Percentiles rank a stretch among this genome's conserved stretches.
These are phyloP conservation scores for Saxidomus purpurata DNA, from an alignment of 1,140 invertebrate species.

Conservation along the genomic window DNA sequence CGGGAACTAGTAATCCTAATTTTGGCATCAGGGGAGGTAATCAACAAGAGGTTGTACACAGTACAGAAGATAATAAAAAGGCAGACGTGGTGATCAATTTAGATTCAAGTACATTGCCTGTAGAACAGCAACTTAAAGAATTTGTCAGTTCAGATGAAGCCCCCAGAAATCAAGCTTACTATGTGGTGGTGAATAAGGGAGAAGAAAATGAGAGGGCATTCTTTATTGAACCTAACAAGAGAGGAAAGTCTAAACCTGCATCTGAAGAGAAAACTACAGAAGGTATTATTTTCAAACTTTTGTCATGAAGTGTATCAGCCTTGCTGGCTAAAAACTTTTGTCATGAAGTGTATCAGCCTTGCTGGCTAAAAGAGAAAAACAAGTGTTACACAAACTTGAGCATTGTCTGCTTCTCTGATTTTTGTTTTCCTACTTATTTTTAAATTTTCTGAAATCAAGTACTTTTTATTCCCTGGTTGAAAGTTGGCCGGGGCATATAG, in stretches of 20 bases:
- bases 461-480: too few relatives aligned
- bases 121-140: conserved; percentile 40
- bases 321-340: too few relatives aligned
- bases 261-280: background rate
- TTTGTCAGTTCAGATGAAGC: conserved; percentile 31
- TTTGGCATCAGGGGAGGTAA: background rate
- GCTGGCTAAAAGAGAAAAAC: too few relatives aligned
- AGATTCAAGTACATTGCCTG: conserved; percentile 6
- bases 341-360: too few relatives aligned
- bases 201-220: conserved; percentile 37
- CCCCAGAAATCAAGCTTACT: conserved; percentile 54
- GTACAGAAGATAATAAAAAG: background rate
- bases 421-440: too few relatives aligned
- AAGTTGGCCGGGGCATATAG: too few relatives aligned
- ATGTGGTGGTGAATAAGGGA: conserved; percentile 56
- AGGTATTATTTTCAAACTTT: background rate
- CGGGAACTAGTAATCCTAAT: background rate
- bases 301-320: too few relatives aligned
- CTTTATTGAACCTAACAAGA: conserved; percentile 55
- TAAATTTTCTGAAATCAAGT: too few relatives aligned
- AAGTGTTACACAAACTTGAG: too few relatives aligned
- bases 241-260: background rate
- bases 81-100: background rate
- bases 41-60: background rate
- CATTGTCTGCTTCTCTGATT: too few relatives aligned